Conservation (phyloP, 2,113 vertebrate genomes). For the Tauraco erythrolophus region DNA sequence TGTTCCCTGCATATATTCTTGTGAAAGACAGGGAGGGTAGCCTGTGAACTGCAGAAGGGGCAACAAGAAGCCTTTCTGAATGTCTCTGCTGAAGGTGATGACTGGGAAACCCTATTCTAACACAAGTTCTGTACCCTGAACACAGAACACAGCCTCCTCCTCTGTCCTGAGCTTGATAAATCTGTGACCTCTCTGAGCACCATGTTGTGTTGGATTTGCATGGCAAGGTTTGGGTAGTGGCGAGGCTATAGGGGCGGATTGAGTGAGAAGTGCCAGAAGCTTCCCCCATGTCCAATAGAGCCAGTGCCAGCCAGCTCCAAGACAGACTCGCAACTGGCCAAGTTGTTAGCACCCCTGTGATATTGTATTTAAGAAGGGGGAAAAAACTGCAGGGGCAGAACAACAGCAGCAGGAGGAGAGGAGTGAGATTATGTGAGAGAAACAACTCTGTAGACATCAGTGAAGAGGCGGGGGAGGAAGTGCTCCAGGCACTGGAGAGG, state of each 20-base stretch:
- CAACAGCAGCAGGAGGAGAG: too few species aligned
- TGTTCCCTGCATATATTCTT: not conserved
- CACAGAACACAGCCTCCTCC: not conserved
- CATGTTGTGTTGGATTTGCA: not conserved
- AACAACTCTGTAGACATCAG: not conserved
- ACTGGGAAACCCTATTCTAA: not conserved
- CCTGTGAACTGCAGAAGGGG: not conserved
- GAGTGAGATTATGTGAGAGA: not conserved
- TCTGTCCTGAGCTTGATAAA: not conserved
- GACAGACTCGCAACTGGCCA: rapidly evolving
- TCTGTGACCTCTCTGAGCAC: not conserved
- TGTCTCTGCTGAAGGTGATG: not conserved
- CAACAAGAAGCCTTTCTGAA: not conserved
- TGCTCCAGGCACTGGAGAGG: rapidly evolving
- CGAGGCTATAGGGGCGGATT: not conserved
- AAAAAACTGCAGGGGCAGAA: not conserved
- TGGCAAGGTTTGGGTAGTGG: not conserved
- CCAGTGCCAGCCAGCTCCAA: rapidly evolving
- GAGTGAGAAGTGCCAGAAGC: not conserved
- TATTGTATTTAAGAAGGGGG: not conserved
- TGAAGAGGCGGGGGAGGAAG: not conserved
- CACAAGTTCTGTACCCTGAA: not conserved
- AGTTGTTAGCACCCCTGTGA: rapidly evolving
- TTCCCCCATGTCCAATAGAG: rapidly evolving
- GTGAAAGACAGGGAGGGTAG: not conserved